phyloP scores from a whole-genome alignment of 2,888 invertebrate species.

The Lasius fuliginosus region DNA sequence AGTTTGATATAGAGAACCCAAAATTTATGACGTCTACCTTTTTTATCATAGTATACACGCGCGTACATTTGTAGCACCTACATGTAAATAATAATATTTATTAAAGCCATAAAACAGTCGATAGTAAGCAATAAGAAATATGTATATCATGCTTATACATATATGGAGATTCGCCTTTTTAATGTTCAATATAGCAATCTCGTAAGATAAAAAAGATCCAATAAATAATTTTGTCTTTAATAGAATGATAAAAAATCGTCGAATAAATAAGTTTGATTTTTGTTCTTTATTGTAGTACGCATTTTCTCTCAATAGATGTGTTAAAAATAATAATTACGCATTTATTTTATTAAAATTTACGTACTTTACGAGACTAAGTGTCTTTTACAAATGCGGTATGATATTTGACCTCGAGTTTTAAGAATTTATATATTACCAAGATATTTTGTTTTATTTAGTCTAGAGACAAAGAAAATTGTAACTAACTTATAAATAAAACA shows the following conservation, averaged over 20 bases:
- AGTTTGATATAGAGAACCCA: background rate
- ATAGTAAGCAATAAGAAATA: background rate
- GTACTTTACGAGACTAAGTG: background rate
- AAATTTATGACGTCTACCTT: constrained; percentile 23
- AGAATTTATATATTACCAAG: background rate
- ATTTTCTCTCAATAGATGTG: background rate
- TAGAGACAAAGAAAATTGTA: background rate
- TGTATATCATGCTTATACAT: background rate
- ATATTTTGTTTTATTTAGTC: constrained; percentile 8
- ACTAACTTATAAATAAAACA: constrained; percentile 12
- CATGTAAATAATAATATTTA: constrained; percentile 41
- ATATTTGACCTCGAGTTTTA: background rate
- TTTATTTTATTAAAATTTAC: background rate
- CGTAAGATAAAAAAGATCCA: background rate
- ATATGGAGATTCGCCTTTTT: background rate
- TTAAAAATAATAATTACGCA: background rate
- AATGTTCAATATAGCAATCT: background rate
- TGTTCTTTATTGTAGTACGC: background rate
- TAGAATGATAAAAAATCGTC: background rate
- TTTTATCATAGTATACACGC: constrained; percentile 14
- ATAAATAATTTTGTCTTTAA: constrained; percentile 12
- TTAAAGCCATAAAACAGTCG: constrained; percentile 21
- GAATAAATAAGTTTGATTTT: background rate
- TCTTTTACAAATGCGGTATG: background rate
- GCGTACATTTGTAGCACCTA: constrained; percentile 7